Evolutionary conservation across 2,113 vertebrate species (phyloP).

Genomic region (Spea multiplicata): DNA sequence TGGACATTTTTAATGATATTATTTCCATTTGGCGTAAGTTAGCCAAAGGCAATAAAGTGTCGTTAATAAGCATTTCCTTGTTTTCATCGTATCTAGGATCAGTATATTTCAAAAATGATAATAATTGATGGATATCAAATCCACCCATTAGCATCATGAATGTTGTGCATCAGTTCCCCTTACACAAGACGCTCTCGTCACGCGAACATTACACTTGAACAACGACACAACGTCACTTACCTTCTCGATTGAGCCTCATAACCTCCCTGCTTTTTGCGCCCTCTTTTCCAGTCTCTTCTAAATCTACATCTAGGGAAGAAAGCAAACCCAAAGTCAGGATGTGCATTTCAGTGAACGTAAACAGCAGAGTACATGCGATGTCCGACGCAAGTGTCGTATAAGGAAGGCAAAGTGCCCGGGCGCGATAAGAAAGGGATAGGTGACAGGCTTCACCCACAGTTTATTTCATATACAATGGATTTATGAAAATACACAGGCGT

Average conservation of each 20-base stretch:
- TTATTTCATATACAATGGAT: background rate
- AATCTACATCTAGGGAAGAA: slow-evolving; percentile 79
- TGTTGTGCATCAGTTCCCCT: background rate
- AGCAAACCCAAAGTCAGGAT: slow-evolving; percentile 64
- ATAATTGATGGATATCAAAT: too few relatives aligned
- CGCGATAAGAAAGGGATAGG: background rate
- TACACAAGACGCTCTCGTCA: background rate
- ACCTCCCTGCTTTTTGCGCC: slow-evolving; percentile 77
- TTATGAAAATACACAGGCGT: slow-evolving; percentile 2
- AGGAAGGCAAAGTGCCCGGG: background rate
- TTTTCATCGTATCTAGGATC: too few relatives aligned
- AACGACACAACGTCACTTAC: slow-evolving; percentile 65
- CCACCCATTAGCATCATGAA: background rate
- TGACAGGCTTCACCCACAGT: background rate
- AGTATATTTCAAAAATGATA: too few relatives aligned
- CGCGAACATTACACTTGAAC: background rate
- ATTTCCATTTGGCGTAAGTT: too few relatives aligned
- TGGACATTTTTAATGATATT: too few relatives aligned
- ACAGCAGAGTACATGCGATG: background rate
- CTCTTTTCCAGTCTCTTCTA: slow-evolving; percentile 78
- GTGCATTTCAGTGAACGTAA: slow-evolving; percentile 47
- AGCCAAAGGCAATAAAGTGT: too few relatives aligned
- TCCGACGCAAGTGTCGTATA: background rate
- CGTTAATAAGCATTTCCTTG: too few relatives aligned
- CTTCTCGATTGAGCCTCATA: slow-evolving; percentile 85